phyloP scores from a whole-genome alignment of 2,888 invertebrate species.

The Tetramorium bicarinatum region DNA sequence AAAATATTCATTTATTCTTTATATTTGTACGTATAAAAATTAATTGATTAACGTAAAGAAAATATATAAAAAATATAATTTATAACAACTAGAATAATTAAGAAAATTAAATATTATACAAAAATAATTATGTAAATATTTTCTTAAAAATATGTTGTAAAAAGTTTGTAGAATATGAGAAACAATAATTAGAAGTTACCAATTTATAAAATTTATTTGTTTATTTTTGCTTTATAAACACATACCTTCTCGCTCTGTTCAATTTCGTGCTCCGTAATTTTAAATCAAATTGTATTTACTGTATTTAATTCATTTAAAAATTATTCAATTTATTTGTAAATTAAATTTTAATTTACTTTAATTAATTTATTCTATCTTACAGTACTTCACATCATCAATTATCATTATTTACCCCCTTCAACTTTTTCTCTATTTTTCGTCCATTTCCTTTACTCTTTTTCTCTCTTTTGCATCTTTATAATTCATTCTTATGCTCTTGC shows the following conservation, averaged over 20 bases:
- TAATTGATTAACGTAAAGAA: not conserved
- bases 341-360: conserved; percentile 8
- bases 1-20: not conserved
- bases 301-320: conserved; percentile 14
- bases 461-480: not conserved
- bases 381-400: conserved; percentile 25
- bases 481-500: conserved; percentile 29
- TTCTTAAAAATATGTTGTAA: not conserved
- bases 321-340: conserved; percentile 13
- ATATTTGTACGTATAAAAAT: not conserved
- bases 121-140: not conserved
- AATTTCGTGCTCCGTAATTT: not conserved
- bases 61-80: not conserved
- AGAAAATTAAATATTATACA: not conserved
- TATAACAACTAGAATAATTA: not conserved
- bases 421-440: not conserved
- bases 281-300: not conserved
- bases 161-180: not conserved
- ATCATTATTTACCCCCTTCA: conserved; percentile 13
- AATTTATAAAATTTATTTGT: not conserved
- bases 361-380: conserved; percentile 22
- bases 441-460: not conserved
- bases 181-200: not conserved
- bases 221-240: not conserved
- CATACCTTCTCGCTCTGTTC: not conserved